These are phyloP conservation scores for Hypsibius dujardini DNA, from an alignment of 1,140 invertebrate species.

Conservation along the genomic window DNA sequence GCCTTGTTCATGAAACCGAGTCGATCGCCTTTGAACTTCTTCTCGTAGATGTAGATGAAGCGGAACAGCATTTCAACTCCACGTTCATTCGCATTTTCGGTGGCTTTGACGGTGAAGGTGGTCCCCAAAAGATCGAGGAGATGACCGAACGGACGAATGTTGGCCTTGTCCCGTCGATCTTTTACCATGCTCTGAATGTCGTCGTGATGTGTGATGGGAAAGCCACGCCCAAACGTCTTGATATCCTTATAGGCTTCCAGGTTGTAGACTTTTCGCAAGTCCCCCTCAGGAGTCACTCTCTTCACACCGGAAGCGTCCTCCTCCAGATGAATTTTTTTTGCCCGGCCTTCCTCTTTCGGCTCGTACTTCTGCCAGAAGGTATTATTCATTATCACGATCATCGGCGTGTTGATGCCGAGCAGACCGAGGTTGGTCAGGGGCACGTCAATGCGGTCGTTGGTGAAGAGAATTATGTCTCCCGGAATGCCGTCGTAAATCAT, in stretches of 20 bases:
- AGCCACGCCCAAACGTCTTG: neutral
- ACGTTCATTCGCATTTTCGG: neutral
- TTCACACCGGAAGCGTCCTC: neutral
- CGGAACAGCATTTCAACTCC: neutral
- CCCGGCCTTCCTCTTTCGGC: neutral
- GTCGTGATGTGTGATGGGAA: neutral
- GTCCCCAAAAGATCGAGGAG: neutral
- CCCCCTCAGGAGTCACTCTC: neutral
- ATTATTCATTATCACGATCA: neutral
- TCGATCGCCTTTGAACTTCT: neutral
- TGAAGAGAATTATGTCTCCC: slow-evolving; percentile 1
- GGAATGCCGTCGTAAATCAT: neutral
- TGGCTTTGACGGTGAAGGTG: neutral
- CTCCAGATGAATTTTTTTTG: neutral
- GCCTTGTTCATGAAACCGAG: neutral
- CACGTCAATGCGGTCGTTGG: neutral
- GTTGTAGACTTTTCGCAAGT: neutral
- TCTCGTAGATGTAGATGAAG: slow-evolving; percentile 1
- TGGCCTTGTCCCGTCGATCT: neutral
- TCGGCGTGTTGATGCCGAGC: neutral
- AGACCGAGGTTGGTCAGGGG: neutral
- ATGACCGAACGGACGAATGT: neutral
- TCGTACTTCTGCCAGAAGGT: neutral
- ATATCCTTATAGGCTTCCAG: neutral
- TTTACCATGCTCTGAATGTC: neutral